Percentiles rank a stretch among this genome's conserved stretches.
phyloP scores from a whole-genome alignment of 2,113 vertebrate genomes.

The Pristiophorus japonicus region DNA sequence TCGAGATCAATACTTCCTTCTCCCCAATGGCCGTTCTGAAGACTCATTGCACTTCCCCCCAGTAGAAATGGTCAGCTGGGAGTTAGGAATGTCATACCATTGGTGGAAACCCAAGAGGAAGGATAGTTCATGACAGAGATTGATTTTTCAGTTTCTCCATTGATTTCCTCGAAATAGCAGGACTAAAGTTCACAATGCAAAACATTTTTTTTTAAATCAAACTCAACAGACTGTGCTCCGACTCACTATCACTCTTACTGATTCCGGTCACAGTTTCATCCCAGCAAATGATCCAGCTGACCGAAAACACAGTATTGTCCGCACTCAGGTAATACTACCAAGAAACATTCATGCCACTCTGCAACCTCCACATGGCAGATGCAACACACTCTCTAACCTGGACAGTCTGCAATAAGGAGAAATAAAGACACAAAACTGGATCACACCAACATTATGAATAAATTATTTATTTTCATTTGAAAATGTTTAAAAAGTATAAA shows the following conservation, averaged over 20 bases:
- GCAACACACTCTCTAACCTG: background rate
- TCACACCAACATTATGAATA: conserved; percentile 31
- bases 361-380: background rate
- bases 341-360: background rate
- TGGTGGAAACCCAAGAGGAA: no score
- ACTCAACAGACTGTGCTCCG: background rate
- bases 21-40: no score
- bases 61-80: no score
- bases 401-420: background rate
- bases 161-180: no score
- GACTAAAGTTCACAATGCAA: no score
- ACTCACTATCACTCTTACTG: background rate
- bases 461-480: conserved; percentile 38
- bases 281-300: background rate
- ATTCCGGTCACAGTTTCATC: background rate
- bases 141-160: no score
- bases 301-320: background rate
- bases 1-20: no score
- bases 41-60: no score
- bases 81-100: no score
- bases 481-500: conserved; percentile 39
- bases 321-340: background rate
- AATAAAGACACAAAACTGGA: background rate
- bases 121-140: no score
- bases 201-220: no score